These are phyloP conservation scores for Diglossa cyanea DNA, from an alignment of 2,797 vertebrate genomes.

Conservation along the genomic window DNA sequence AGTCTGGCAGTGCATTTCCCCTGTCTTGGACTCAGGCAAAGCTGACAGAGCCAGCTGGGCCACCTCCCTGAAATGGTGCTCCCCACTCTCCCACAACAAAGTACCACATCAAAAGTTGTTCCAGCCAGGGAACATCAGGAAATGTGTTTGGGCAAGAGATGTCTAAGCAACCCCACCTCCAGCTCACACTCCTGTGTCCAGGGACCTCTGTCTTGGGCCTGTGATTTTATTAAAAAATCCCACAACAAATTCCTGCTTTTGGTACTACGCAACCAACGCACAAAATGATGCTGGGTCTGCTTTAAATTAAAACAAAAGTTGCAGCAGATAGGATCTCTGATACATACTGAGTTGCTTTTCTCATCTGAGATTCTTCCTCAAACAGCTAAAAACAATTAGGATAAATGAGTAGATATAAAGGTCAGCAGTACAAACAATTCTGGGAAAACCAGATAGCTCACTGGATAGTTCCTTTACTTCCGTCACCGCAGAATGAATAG, in stretches of 20 bases:
- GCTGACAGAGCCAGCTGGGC: constrained; percentile 39
- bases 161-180: constrained; percentile 30
- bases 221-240: constrained; percentile 48
- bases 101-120: constrained; percentile 55
- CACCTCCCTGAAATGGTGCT: constrained; percentile 39
- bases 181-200: constrained; percentile 47
- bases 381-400: constrained; percentile 73
- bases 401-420: constrained; percentile 70
- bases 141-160: constrained; percentile 36
- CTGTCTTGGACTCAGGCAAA: constrained; percentile 35
- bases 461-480: constrained; percentile 61
- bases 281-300: constrained; percentile 28
- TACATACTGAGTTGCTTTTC: constrained; percentile 66
- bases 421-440: constrained; percentile 73
- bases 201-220: constrained; percentile 5
- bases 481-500: constrained; percentile 48
- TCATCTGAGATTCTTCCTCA: constrained; percentile 72
- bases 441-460: constrained; percentile 67
- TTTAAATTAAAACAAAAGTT: constrained; percentile 68
- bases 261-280: not conserved
- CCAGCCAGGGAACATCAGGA: constrained; percentile 43
- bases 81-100: constrained; percentile 47
- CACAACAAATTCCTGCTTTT: constrained; percentile 50
- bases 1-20: constrained; percentile 29
- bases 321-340: constrained; percentile 52